These are phyloP conservation scores for Halocynthia roretzi DNA, from an alignment of 23 tunicate genomes.

Conservation along the genomic window DNA sequence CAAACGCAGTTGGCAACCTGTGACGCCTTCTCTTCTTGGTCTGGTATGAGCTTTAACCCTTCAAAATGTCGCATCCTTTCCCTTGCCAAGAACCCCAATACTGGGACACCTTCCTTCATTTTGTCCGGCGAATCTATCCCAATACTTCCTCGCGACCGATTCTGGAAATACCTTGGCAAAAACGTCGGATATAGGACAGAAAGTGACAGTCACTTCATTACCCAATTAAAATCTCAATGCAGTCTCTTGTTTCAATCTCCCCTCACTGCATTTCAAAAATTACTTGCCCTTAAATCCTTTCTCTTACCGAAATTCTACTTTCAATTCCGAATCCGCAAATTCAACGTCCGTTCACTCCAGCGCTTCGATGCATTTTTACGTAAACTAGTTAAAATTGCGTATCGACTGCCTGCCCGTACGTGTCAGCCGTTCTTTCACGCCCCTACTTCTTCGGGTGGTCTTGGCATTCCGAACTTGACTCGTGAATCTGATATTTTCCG, in stretches of 20 bases:
- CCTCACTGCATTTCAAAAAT: conserved; percentile 9
- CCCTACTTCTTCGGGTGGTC: not conserved
- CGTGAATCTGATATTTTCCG: not conserved
- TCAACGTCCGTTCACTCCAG: too few species aligned
- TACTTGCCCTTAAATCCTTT: conserved; percentile 1
- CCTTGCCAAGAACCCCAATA: not conserved
- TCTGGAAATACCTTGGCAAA: conserved; percentile 15
- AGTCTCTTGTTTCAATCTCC: conserved; percentile 1
- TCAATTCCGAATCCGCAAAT: not conserved
- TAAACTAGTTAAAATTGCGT: not conserved
- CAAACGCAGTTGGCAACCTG: too few species aligned
- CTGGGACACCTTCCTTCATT: not conserved
- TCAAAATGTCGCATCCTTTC: too few species aligned
- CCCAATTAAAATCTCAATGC: not conserved
- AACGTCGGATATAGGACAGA: too few species aligned
- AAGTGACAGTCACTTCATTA: too few species aligned
- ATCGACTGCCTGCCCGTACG: not conserved
- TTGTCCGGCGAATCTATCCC: not conserved
- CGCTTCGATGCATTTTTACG: too few species aligned
- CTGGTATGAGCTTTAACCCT: too few species aligned
- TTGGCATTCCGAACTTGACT: conserved; percentile 5
- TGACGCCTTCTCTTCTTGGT: too few species aligned
- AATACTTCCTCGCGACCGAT: not conserved
- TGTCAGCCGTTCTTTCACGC: conserved; percentile 1
- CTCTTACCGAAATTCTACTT: not conserved